A percentile compares a stretch with the other conserved stretches of the same genome.
phyloP scores from a whole-genome alignment of 2,113 vertebrate species.

The Apeltes quadracus region DNA sequence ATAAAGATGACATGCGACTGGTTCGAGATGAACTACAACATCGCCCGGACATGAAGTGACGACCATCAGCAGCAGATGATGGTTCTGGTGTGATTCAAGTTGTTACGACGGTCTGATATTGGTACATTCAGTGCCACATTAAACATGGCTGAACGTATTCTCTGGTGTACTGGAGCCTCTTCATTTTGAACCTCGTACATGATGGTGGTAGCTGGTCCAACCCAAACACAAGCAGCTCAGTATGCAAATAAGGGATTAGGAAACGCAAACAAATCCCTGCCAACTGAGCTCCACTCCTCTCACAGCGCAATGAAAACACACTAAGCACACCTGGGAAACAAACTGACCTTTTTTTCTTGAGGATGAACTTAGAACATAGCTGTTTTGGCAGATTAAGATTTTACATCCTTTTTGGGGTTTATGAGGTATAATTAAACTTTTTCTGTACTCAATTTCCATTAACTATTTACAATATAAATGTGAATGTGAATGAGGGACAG shows the following conservation, averaged over 20 bases:
- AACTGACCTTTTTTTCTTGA: background rate
- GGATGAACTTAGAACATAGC: background rate
- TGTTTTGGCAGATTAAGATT: background rate
- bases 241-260: background rate
- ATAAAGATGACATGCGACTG: slow-evolving; percentile 88
- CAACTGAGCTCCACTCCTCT: background rate
- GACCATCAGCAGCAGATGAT: background rate
- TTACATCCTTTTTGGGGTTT: background rate
- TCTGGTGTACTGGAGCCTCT: background rate
- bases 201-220: too few species aligned
- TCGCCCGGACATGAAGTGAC: slow-evolving; percentile 81
- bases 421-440: background rate
- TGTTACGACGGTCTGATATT: background rate
- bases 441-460: background rate
- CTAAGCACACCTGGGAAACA: background rate
- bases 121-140: background rate
- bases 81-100: background rate
- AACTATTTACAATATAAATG: background rate
- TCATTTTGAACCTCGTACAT: background rate
- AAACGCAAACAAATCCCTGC: background rate
- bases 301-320: background rate
- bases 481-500: background rate
- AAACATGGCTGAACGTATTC: background rate
- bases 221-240: background rate
- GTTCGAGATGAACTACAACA: slow-evolving; percentile 83